phyloP scores from a whole-genome alignment of 2,888 invertebrate genomes.

The Sinopyrophorus schimmeli region DNA sequence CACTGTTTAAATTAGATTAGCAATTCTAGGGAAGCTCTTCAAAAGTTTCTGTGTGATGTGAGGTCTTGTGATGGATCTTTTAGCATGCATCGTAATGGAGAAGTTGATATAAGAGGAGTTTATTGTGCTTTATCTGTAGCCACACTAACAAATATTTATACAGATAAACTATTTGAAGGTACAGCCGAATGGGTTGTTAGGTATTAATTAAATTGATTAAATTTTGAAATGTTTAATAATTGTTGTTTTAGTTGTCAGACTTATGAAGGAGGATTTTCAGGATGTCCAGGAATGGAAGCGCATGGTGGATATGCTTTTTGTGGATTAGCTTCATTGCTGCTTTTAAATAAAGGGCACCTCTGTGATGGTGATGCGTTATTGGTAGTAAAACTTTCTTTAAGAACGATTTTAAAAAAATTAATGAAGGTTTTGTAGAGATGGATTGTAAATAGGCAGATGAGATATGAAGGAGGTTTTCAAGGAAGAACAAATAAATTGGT shows the following conservation, averaged over 20 bases:
- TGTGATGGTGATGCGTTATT: constrained; percentile 77
- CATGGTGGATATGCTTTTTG: constrained; percentile 99
- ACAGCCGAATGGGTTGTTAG: constrained; percentile 90
- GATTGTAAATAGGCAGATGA: constrained; percentile 90
- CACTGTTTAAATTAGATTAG: constrained; percentile 4
- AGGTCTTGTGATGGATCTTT: constrained; percentile 88
- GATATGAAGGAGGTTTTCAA: constrained; percentile 94
- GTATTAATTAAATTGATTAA: constrained; percentile 46
- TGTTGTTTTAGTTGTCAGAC: constrained; percentile 87
- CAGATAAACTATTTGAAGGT: constrained; percentile 76
- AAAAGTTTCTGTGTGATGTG: constrained; percentile 77
- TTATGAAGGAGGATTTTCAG: constrained; percentile 98
- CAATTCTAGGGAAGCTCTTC: constrained; percentile 63
- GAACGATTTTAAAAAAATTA: constrained; percentile 1
- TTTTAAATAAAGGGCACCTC: constrained; percentile 75
- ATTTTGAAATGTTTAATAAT: constrained; percentile 2
- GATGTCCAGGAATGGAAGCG: constrained; percentile 92
- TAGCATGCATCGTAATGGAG: constrained; percentile 88
- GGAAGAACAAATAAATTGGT: constrained; percentile 98
- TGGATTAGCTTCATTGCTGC: constrained; percentile 85
- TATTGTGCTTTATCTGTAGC: constrained; percentile 95
- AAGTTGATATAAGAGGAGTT: constrained; percentile 92
- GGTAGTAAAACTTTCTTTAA: constrained; percentile 49
- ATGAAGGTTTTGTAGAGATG: constrained; percentile 65
- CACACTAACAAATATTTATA: constrained; percentile 78